A percentile compares a stretch with the other conserved stretches of the same genome.
Evolutionary conservation across 1,140 invertebrate species (phyloP).

Genomic region (Halictus rubicundus): DNA sequence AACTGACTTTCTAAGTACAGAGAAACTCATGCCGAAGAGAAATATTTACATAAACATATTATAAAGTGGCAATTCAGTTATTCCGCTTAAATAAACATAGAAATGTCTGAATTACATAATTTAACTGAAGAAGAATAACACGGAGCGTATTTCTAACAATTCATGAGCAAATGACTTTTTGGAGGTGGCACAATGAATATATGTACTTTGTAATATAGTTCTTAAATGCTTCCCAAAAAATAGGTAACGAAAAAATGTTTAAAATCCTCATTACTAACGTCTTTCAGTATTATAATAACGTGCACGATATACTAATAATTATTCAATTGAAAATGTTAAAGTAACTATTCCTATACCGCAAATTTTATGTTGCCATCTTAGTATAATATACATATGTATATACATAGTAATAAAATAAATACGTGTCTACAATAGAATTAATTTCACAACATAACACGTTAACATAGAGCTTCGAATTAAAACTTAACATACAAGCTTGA

Average conservation of each 20-base stretch:
- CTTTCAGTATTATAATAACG: neutral
- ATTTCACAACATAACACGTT: slow-evolving; percentile 17
- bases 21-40: neutral
- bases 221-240: neutral
- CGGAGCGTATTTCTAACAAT: neutral
- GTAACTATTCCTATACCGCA: slow-evolving; percentile 4
- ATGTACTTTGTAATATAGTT: neutral
- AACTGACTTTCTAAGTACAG: neutral
- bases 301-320: neutral
- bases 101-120: too few relatives aligned
- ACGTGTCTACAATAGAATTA: slow-evolving; percentile 16
- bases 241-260: neutral
- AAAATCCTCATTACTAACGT: neutral
- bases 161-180: neutral
- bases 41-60: neutral
- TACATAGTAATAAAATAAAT: slow-evolving; percentile 27
- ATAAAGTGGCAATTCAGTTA: neutral
- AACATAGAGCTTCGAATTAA: slow-evolving; percentile 14
- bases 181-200: neutral
- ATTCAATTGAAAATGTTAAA: slow-evolving; percentile 8
- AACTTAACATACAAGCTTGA: slow-evolving; percentile 29
- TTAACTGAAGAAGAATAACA: neutral
- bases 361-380: neutral
- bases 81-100: neutral
- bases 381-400: slow-evolving; percentile 1